These are phyloP conservation scores for Cossypha polioptera DNA, from an alignment of 2,797 vertebrate genomes.

Conservation along the genomic window DNA sequence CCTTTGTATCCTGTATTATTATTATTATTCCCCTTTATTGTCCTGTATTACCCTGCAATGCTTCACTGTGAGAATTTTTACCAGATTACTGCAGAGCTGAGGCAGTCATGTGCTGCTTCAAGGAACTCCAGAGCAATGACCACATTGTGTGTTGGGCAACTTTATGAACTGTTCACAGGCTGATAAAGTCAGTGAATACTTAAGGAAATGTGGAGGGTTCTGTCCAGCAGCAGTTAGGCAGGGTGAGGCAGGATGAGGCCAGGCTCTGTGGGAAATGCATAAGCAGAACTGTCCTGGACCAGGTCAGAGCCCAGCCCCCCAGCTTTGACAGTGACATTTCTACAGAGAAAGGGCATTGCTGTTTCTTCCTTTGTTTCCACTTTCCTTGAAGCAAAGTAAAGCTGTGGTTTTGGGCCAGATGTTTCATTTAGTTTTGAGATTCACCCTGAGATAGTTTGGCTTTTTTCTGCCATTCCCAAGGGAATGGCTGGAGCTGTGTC, in stretches of 20 bases:
- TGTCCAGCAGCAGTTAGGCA: background rate
- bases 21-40: background rate
- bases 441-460: background rate
- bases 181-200: background rate
- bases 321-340: background rate
- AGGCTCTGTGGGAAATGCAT: background rate
- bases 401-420: background rate
- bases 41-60: background rate
- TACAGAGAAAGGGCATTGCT: background rate
- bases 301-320: background rate
- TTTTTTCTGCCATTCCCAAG: background rate
- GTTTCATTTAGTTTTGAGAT: background rate
- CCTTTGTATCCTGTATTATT: rapidly evolving
- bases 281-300: background rate
- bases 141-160: background rate
- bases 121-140: background rate
- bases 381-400: background rate
- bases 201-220: background rate
- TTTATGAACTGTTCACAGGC: background rate
- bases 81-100: background rate
- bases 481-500: background rate
- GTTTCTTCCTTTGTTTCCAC: background rate
- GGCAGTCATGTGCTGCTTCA: background rate
- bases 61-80: background rate
- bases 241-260: background rate